Evolutionary conservation across 1,140 invertebrate genomes (phyloP).

Genomic region (Leptopilina clavipes): DNA sequence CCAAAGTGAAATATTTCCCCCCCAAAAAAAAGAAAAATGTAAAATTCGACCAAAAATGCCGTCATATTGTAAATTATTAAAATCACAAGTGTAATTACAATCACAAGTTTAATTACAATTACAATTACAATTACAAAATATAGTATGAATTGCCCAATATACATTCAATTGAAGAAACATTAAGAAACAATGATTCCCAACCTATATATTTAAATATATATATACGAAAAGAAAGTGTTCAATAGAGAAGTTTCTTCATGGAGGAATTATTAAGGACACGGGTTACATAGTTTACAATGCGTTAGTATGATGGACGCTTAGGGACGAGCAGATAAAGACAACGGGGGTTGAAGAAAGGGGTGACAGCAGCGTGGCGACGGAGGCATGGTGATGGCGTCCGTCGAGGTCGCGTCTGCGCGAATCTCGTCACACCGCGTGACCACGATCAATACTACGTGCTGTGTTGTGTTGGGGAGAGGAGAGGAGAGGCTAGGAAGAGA

Average conservation of each 20-base stretch:
- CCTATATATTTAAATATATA: too few relatives aligned
- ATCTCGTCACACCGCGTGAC: conserved; percentile 66
- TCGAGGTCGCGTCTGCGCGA: conserved; percentile 71
- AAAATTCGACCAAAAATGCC: too few relatives aligned
- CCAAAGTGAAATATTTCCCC: too few relatives aligned
- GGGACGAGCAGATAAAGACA: conserved; percentile 41
- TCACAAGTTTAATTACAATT: too few relatives aligned
- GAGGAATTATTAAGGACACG: not conserved
- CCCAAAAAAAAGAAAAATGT: too few relatives aligned
- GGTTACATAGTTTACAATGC: conserved; percentile 22
- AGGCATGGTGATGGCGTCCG: conserved; percentile 69
- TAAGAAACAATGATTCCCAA: too few relatives aligned
- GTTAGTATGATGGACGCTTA: conserved; percentile 28
- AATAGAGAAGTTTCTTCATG: not conserved
- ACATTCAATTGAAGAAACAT: too few relatives aligned
- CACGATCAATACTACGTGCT: conserved; percentile 71
- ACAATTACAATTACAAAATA: too few relatives aligned
- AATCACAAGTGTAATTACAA: too few relatives aligned
- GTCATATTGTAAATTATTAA: too few relatives aligned
- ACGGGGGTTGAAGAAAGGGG: conserved; percentile 49
- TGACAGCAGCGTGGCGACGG: conserved; percentile 63
- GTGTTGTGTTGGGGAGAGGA: conserved; percentile 42
- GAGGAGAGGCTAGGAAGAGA: too few relatives aligned
- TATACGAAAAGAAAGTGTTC: not conserved
- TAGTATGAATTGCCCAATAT: too few relatives aligned